Evolutionary conservation across 2,888 invertebrate species (phyloP).

Genomic region (Ormyrus nitidulus): DNA sequence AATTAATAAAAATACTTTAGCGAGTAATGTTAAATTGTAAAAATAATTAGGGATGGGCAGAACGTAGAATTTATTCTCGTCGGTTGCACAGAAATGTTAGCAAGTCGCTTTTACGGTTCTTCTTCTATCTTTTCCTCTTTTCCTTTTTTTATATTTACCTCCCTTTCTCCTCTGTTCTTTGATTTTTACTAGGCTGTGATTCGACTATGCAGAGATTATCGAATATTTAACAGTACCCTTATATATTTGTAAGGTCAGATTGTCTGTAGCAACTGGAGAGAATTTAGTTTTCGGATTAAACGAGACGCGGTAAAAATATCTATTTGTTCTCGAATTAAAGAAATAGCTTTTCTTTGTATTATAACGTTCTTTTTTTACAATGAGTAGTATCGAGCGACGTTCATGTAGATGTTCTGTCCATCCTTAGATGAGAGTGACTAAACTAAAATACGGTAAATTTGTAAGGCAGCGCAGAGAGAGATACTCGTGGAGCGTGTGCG

Average conservation of each 20-base stretch:
- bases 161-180: constrained; percentile 43
- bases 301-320: not conserved
- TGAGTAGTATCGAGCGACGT: constrained; percentile 48
- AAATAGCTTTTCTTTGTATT: constrained; percentile 49
- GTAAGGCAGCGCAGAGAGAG: constrained; percentile 52
- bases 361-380: constrained; percentile 49
- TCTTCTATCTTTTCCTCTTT: constrained; percentile 5
- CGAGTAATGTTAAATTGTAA: constrained; percentile 65
- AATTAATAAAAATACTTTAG: constrained; percentile 64
- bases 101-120: constrained; percentile 43
- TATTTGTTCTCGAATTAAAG: constrained; percentile 22
- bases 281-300: constrained; percentile 28
- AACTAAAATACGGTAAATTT: constrained; percentile 47
- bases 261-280: constrained; percentile 48
- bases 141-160: constrained; percentile 47
- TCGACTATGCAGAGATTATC: constrained; percentile 57
- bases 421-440: constrained; percentile 54
- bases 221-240: constrained; percentile 53
- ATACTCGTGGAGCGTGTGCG: constrained; percentile 64
- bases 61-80: constrained; percentile 59
- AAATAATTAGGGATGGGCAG: constrained; percentile 66
- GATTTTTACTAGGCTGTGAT: constrained; percentile 62
- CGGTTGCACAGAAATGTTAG: constrained; percentile 48
- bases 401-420: constrained; percentile 54
- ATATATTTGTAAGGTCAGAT: constrained; percentile 46